Evolutionary conservation across 92 coral and sea anemone species (phyloP).

Genomic region (Siderastrea siderea): DNA sequence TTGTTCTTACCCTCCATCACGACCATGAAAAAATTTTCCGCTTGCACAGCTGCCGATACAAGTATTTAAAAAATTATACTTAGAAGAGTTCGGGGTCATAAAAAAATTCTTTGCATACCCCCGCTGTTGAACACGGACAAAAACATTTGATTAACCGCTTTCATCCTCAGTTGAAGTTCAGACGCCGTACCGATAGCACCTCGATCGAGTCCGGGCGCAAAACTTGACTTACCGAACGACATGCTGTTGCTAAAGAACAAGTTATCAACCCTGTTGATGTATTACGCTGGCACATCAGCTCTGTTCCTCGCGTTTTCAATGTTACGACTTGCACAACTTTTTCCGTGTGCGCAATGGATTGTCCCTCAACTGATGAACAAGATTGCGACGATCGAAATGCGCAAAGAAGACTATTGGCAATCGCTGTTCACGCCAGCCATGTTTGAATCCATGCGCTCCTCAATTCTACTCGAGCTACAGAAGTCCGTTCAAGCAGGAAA

Average conservation of each 20-base stretch:
- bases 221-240: not conserved
- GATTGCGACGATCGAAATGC: slow-evolving; percentile 56
- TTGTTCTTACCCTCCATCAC: not conserved
- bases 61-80: not conserved
- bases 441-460: slow-evolving; percentile 70
- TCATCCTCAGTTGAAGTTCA: not conserved
- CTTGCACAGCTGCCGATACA: slow-evolving; percentile 2
- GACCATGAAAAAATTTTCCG: not conserved
- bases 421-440: slow-evolving; percentile 79
- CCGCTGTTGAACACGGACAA: not conserved
- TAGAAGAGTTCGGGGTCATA: slow-evolving; percentile 5
- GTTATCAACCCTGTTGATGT: slow-evolving; percentile 4
- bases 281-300: slow-evolving; percentile 9
- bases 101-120: slow-evolving; percentile 35
- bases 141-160: slow-evolving; percentile 5
- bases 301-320: slow-evolving; percentile 36
- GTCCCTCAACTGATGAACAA: slow-evolving; percentile 48
- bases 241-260: slow-evolving; percentile 3
- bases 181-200: slow-evolving; percentile 28
- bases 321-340: slow-evolving; percentile 24
- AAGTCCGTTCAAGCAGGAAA: slow-evolving; percentile 55
- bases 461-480: slow-evolving; percentile 67
- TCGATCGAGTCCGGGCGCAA: not conserved
- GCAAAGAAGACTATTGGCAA: slow-evolving; percentile 63
- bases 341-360: slow-evolving; percentile 61